phyloP scores from a whole-genome alignment of 1,140 invertebrate species.

The Pseudobourletiella spinata region DNA sequence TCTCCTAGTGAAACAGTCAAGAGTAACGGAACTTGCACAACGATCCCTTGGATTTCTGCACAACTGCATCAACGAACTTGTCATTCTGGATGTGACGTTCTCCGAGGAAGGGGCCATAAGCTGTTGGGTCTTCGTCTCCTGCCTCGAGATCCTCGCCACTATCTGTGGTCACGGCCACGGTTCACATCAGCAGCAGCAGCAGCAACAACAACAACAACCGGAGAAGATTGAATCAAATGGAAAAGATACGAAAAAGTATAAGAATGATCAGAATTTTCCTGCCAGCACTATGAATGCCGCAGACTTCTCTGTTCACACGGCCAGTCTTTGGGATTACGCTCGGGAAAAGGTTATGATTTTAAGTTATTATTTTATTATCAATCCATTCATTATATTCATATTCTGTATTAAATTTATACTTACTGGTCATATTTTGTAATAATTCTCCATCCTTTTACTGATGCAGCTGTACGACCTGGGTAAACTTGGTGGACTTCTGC shows the following conservation, averaged over 20 bases:
- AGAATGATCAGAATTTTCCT: not conserved
- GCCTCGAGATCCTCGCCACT: slow-evolving; percentile 74
- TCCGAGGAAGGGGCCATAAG: slow-evolving; percentile 71
- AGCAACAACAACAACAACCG: not conserved
- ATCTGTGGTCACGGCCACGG: slow-evolving; percentile 41
- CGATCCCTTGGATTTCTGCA: slow-evolving; percentile 76
- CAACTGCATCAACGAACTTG: slow-evolving; percentile 70
- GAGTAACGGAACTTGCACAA: slow-evolving; percentile 58
- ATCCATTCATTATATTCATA: too few relatives aligned
- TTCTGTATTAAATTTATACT: too few relatives aligned
- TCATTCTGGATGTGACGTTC: slow-evolving; percentile 59
- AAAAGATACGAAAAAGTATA: not conserved
- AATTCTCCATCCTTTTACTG: too few relatives aligned
- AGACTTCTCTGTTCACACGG: slow-evolving; percentile 77
- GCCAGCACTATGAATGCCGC: slow-evolving; percentile 7
- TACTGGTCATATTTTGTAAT: too few relatives aligned
- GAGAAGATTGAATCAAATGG: not conserved
- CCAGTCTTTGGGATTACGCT: slow-evolving; percentile 81
- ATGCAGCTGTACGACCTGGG: slow-evolving; percentile 73
- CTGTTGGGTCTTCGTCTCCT: slow-evolving; percentile 89
- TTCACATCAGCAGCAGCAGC: slow-evolving; percentile 5
- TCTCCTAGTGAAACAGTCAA: slow-evolving; percentile 50
- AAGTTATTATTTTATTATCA: slow-evolving; percentile 15
- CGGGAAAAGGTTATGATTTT: slow-evolving; percentile 66
- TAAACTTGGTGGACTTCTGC: slow-evolving; percentile 82